phyloP scores from a whole-genome alignment of 2,113 vertebrate genomes.

The Istiophorus platypterus region DNA sequence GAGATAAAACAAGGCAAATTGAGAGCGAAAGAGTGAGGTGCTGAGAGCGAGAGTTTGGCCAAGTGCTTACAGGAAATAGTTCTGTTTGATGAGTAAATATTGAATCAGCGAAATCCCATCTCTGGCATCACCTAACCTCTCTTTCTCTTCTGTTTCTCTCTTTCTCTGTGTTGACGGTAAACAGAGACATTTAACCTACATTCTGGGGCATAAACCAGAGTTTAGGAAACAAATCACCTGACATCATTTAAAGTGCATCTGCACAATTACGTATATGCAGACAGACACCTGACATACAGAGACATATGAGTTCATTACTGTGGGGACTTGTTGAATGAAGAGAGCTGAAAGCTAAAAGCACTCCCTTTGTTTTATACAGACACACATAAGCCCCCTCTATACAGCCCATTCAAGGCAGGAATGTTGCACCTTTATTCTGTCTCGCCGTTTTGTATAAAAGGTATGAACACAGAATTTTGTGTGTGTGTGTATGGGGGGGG shows the following conservation, averaged over 20 bases:
- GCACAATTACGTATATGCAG: background rate
- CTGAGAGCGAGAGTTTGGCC: constrained; percentile 63
- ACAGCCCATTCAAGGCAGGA: too few species aligned
- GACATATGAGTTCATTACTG: too few species aligned
- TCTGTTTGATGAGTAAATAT: constrained; percentile 82
- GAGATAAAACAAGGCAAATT: constrained; percentile 16
- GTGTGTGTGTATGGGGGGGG: too few species aligned
- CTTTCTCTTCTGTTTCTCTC: constrained; percentile 18
- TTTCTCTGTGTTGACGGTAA: constrained; percentile 60
- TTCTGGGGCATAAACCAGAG: constrained; percentile 42
- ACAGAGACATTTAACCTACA: constrained; percentile 53
- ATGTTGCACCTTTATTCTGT: too few species aligned
- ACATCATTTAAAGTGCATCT: background rate
- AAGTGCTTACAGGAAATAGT: constrained; percentile 80
- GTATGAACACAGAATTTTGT: too few species aligned
- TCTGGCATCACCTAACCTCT: constrained; percentile 56
- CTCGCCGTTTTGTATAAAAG: too few species aligned
- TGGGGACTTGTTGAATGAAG: background rate
- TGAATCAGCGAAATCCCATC: constrained; percentile 79
- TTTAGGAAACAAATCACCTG: constrained; percentile 13
- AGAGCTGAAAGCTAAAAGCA: background rate
- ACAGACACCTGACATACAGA: background rate
- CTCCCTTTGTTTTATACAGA: too few species aligned
- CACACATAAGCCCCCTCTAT: background rate
- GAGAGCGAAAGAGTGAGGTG: constrained; percentile 20